These are phyloP conservation scores for Drosophila conformis DNA, from an alignment of 2,888 invertebrate genomes.

Conservation along the genomic window DNA sequence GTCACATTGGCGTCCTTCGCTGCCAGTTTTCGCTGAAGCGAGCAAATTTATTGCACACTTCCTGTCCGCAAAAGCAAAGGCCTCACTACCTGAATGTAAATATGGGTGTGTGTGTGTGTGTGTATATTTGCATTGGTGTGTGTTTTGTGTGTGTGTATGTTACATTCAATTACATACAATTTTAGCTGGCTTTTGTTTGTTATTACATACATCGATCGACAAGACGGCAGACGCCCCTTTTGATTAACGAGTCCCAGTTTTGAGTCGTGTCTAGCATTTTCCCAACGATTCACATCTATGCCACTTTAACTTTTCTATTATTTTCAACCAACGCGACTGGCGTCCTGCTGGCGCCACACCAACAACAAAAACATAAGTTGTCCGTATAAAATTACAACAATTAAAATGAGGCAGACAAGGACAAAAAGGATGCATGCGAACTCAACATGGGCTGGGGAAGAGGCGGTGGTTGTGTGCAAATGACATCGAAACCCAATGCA, in stretches of 20 bases:
- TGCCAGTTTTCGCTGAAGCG: constrained; percentile 43
- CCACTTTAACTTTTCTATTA: constrained; percentile 65
- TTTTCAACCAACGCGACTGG: constrained; percentile 44
- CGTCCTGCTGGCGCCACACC: constrained; percentile 67
- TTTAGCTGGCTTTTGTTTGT: constrained; percentile 55
- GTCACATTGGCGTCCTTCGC: constrained; percentile 55
- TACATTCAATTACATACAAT: constrained; percentile 74
- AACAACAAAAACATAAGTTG: constrained; percentile 34
- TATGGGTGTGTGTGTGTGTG: constrained; percentile 5
- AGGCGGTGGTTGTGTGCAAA: constrained; percentile 38
- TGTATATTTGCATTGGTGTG: constrained; percentile 11
- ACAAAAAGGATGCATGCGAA: constrained; percentile 23
- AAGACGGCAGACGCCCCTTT: constrained; percentile 26
- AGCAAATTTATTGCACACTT: constrained; percentile 72
- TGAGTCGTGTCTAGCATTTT: constrained; percentile 54
- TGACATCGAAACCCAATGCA: constrained; percentile 56
- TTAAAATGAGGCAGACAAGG: constrained; percentile 60
- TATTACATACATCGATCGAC: constrained; percentile 70
- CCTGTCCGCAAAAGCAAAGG: constrained; percentile 53
- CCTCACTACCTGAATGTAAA: constrained; percentile 22
- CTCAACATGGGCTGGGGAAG: background rate
- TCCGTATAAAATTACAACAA: constrained; percentile 66
- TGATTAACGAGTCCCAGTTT: constrained; percentile 49
- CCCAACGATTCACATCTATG: constrained; percentile 44
- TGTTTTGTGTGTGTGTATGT: constrained; percentile 29